These are phyloP conservation scores for Odontocolon sp. DNA, from an alignment of 2,888 invertebrate species.

Conservation along the genomic window DNA sequence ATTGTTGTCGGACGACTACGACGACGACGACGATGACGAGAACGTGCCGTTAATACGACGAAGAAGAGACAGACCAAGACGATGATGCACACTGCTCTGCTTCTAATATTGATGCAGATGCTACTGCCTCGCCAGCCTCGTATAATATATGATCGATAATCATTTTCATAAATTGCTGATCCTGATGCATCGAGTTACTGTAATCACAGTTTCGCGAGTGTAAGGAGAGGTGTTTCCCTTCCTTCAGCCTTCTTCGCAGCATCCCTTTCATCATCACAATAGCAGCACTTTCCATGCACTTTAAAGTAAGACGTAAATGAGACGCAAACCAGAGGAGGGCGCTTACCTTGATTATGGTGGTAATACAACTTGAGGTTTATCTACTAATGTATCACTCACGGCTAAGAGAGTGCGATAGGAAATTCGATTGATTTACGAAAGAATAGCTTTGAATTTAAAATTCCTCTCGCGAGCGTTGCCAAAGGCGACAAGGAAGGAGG, in stretches of 20 bases:
- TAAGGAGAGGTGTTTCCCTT: no score
- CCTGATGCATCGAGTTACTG: conserved; percentile 26
- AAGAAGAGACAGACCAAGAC: neutral
- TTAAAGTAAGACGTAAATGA: no score
- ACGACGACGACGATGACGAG: conserved; percentile 21
- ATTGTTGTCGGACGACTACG: conserved; percentile 16
- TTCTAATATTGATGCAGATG: neutral
- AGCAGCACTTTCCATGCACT: conserved; percentile 21
- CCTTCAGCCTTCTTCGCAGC: neutral
- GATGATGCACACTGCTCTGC: neutral
- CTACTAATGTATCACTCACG: neutral
- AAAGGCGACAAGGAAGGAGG: neutral
- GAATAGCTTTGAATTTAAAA: no score
- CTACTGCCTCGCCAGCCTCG: neutral
- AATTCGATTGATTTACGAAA: conserved; percentile 32
- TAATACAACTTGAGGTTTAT: neutral
- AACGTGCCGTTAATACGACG: neutral
- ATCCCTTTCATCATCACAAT: conserved; percentile 11
- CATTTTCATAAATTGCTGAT: conserved; percentile 43
- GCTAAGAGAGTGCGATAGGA: conserved; percentile 13
- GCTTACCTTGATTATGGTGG: neutral
- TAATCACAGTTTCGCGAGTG: conserved; percentile 30
- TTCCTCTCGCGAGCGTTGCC: neutral
- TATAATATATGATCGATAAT: conserved; percentile 43
- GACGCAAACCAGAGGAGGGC: no score